These are phyloP conservation scores for Eristalis pertinax DNA, from an alignment of 2,888 invertebrate genomes.

Conservation along the genomic window DNA sequence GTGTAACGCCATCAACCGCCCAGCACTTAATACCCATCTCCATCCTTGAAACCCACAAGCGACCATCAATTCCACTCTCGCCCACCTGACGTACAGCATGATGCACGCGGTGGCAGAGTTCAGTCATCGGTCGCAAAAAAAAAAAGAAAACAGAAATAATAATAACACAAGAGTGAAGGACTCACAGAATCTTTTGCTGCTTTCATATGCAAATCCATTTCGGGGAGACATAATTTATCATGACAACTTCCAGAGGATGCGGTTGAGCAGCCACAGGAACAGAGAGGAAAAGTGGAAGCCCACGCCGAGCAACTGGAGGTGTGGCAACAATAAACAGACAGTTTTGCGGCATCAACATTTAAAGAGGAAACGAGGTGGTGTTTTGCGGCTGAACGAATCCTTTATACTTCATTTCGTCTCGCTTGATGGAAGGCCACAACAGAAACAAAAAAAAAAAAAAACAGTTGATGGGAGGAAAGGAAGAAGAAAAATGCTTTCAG, in stretches of 20 bases:
- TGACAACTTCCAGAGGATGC: constrained; percentile 38
- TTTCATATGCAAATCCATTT: constrained; percentile 56
- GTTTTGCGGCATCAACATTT: constrained; percentile 47
- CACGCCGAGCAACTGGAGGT: constrained; percentile 1
- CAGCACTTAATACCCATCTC: constrained; percentile 29
- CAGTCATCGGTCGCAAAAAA: neutral
- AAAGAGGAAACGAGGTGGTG: constrained; percentile 34
- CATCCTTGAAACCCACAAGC: constrained; percentile 1
- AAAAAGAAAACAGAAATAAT: neutral
- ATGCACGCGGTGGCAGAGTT: neutral
- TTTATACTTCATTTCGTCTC: constrained; percentile 17
- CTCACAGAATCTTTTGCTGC: constrained; percentile 17
- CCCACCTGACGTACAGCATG: constrained; percentile 42
- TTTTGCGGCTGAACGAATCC: constrained; percentile 37
- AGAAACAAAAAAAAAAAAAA: no score
- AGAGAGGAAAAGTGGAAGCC: neutral
- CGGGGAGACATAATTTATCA: constrained; percentile 48
- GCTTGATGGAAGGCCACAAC: neutral
- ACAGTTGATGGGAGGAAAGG: neutral
- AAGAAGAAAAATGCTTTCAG: neutral
- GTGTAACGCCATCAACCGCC: constrained; percentile 30
- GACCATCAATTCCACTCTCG: constrained; percentile 27
- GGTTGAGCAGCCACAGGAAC: neutral
- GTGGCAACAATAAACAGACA: constrained; percentile 54
- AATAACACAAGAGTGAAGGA: constrained; percentile 6